Conservation (phyloP, 2,888 invertebrate genomes). For the Cecidostiba fungosa region DNA sequence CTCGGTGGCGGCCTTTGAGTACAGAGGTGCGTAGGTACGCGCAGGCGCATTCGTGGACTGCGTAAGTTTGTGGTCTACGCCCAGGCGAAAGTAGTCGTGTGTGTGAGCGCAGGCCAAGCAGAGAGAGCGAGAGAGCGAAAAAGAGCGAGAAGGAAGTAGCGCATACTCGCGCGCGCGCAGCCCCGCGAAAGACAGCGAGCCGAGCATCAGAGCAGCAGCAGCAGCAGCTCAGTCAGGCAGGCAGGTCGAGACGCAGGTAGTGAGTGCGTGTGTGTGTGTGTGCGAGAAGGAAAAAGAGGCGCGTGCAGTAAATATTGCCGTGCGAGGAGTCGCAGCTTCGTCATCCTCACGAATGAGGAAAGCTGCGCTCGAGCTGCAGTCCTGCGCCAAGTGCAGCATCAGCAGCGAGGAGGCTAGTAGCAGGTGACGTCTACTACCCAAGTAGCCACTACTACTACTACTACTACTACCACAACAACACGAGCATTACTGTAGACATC, state of each 20-base stretch:
- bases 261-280: background rate
- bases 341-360: conserved; percentile 52
- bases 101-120: background rate
- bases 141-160: background rate
- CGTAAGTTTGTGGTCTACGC: conserved; percentile 12
- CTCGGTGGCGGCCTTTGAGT: background rate
- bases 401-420: conserved; percentile 30
- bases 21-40: background rate
- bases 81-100: conserved; percentile 2
- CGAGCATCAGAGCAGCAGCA: background rate
- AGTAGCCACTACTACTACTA: background rate
- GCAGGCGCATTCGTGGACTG: background rate
- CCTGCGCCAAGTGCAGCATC: conserved; percentile 44
- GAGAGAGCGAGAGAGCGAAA: background rate
- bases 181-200: background rate
- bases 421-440: conserved; percentile 41
- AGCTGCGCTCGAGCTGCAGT: conserved; percentile 37
- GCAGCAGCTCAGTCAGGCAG: background rate
- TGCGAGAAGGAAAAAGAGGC: background rate
- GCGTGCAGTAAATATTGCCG: conserved; percentile 1
- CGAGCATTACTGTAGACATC: background rate
- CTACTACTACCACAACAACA: background rate
- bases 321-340: conserved; percentile 15
- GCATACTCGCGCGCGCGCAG: background rate
- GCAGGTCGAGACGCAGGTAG: background rate